These are phyloP conservation scores for Cyrtorhinus lividipennis DNA, from an alignment of 1,140 invertebrate species.

Conservation along the genomic window DNA sequence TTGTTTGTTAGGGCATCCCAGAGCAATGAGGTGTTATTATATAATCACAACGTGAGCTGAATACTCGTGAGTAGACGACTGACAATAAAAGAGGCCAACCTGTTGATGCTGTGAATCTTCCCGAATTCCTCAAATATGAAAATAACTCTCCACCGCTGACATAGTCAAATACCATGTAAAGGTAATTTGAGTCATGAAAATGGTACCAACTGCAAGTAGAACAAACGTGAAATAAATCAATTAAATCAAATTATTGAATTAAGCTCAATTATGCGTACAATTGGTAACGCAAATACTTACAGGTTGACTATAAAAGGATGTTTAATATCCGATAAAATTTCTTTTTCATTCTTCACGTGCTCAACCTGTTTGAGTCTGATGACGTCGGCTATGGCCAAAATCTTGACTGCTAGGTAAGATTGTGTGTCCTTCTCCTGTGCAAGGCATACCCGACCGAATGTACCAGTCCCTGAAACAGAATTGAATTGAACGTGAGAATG, in stretches of 20 bases:
- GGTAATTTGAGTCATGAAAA: conserved; percentile 68
- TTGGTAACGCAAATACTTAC: no score
- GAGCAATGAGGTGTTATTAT: no score
- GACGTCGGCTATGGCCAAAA: conserved; percentile 78
- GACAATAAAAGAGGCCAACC: no score
- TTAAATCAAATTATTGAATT: no score
- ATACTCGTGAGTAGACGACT: no score
- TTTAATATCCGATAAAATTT: conserved; percentile 68
- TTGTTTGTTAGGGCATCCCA: no score
- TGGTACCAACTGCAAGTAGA: conserved; percentile 73
- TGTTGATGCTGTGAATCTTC: conserved; percentile 69
- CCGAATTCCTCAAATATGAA: conserved; percentile 84
- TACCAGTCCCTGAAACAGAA: conserved; percentile 72
- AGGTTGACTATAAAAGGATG: conserved; percentile 91
- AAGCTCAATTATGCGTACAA: no score
- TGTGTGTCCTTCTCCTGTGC: conserved; percentile 63
- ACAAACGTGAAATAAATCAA: no score
- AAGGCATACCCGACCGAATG: conserved; percentile 80
- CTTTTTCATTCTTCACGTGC: conserved; percentile 89
- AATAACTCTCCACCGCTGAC: conserved; percentile 90
- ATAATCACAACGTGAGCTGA: no score
- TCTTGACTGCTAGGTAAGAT: conserved; percentile 78
- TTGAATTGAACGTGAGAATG: no score
- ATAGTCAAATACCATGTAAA: conserved; percentile 92
- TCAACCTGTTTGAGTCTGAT: conserved; percentile 86